Evolutionary conservation across 1,140 invertebrate species (phyloP), one percentile per base, ranked within the genome.

Genomic region (Physella acuta): DNA sequence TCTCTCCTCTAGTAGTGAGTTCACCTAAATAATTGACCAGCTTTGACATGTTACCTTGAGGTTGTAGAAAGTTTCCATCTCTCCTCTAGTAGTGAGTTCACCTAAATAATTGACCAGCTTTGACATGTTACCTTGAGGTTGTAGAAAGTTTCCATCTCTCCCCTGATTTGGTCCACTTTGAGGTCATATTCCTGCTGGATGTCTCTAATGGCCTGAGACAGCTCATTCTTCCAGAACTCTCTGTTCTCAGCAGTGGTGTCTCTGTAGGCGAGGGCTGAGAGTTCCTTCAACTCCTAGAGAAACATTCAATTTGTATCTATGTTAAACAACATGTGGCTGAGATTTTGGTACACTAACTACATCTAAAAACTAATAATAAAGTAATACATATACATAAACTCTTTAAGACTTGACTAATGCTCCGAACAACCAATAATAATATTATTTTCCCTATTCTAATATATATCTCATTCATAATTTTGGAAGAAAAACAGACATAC

Each of bases 211-310:
- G 86, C 87, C 68, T 87, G 83, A 52, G 86, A 81, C 66, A 88
- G 75, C 73, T 88, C 87, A 73, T 85, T 86, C 80, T 87, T 82
- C 83, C 82, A 84, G 85, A 81, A 87, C 63, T 87, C 86, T 16
- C 86, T 80, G 79, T 87, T 87, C 73, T 87, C 86, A 44, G 78
- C 83, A 1, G 86, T 87, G 1, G 86, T 86, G 81, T 87, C 79
- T 70, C 85, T 68, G 82, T 86, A 81, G 65, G 82, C 82, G 44
- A 88, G 81, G 44, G 87, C 86, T 28, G 85, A 83, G 17, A 88
- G 78, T 72, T 88, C 87, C 79, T 88, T 88, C 68, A 88, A 80
- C 75, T 88, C 87, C 83, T 87, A 72, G 26, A 70, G 58, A 53
- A 33, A 26, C 33, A 53, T 20, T 26, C 31, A 51, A n/a, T n/a